Base-by-base conservation (phyloP, 2,888 invertebrate genomes). In the Clistopyga incitator region DNA sequence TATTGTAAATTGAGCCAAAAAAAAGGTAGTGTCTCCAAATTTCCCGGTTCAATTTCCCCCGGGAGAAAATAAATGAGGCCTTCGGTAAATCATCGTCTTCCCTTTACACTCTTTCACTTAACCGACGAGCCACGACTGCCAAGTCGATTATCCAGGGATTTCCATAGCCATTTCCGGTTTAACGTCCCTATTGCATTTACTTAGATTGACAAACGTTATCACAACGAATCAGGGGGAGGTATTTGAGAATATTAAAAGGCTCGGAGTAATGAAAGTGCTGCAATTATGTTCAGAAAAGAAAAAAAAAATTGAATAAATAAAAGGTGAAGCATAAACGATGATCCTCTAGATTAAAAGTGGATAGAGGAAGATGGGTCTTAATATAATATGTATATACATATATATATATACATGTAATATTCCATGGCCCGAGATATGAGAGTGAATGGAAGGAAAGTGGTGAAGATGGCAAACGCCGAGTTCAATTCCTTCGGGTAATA, bases 401-500 rank as follows among this genome's bases (percentile, higher is more conserved):
- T 1, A 34, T n/a, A n/a, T n/a, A n/a, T n/a, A n/a, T n/a, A 1
- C 8, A 6, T 38, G 23, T 50, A 50, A 10, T 64, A 38, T 45
- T 68, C 11, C 18, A 64, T 45, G 20, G 6, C 34, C 15, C 20
- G 42, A 47, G 23, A 59, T 68, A 50, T 15, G 59, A 25, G 45
- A 29, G 15, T 50, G 38, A 52, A 20, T 54, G 6, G 34, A 52
- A 13, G 52, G 8, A 54, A 70, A 52, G 45, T 18, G 50, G 61
- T 18, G 38, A 18, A 64, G 75, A 70, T 70, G 38, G 68, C 65
- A 56, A 79, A 13, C 50, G 13, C 47, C 15, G 23, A 47, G 64
- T 76, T 56, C 52, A 71, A 76, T 71, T 76, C 47, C 65, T 76
- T 52, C 52, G 59, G 45, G 76, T 81, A 81, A 76, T 71, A 56